Base-by-base conservation (phyloP, 2,888 invertebrate species). In the Mechanitis mazaeus region DNA sequence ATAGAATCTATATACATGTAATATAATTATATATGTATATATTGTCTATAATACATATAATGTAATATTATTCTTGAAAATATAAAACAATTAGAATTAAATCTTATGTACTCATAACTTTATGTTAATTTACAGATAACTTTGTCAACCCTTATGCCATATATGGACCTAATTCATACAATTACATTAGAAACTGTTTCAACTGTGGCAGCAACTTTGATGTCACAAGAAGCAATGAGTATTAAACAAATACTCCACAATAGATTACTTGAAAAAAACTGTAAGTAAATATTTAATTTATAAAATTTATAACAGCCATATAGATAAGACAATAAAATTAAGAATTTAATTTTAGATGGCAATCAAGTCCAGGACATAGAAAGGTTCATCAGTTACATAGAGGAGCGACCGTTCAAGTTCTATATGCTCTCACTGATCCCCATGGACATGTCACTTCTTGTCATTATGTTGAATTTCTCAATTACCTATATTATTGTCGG, bases 401-500 rank as follows among this genome's bases (percentile, higher is more conserved):
- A 60, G 38, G 57, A 58, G 31, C 58, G 66, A n/a, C 63, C 67
- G 12, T 63, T 66, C 45, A 50, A 61, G n/a, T 63, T 63, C 33
- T 31, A 47, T 33, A 56, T 65, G 28, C 58, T 62, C 28, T 50
- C 47, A 20, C 47, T 67, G 2, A 60, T 68, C 9, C 63, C 68
- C 0, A 45, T 67, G 33, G 61, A 68, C 35, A 53, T 58, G 2
- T 46, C 46, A 9, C 56, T 68, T 3, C 59, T 61, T 5, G 42
- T 63, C n/a, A 57, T 55, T 0, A 35, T 61, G 5, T 28, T 61
- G 2, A 61, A 61, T 55, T 46, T 68, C 3, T 59, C 46, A 45
- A 53, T 65, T 3, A 65, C 67, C 11, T 68, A 67, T 38, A 45
- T 67, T 1, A 64, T 67, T 59, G 64, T 68, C 2, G 38, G 63